A percentile compares a stretch with the other conserved stretches of the same genome.
Evolutionary conservation across 1,140 invertebrate genomes (phyloP).

Genomic region (Bombus picipes): DNA sequence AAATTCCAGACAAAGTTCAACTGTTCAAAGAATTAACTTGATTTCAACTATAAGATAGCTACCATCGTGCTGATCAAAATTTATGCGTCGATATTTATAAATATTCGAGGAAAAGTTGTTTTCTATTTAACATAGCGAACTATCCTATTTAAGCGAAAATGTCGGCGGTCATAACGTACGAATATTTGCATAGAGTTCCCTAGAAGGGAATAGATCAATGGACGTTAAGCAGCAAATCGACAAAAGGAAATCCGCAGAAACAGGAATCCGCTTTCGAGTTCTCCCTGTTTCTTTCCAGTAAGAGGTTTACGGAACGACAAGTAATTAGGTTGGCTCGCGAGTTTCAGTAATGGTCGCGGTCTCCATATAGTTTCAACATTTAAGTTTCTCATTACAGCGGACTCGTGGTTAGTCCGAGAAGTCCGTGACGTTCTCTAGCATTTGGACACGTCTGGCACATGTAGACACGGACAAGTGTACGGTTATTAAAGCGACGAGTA

Average conservation of each 20-base stretch:
- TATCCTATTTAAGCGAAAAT: too few species aligned
- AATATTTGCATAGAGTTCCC: not conserved
- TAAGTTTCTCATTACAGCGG: conserved; percentile 65
- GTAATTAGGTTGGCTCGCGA: conserved; percentile 58
- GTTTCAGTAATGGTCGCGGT: conserved; percentile 55
- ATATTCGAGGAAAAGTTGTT: too few species aligned
- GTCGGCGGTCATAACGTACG: not conserved
- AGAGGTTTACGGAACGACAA: conserved; percentile 49
- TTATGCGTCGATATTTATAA: not conserved
- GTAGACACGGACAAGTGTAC: not conserved
- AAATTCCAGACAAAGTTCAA: too few species aligned
- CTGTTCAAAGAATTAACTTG: not conserved
- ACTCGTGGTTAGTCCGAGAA: conserved; percentile 51
- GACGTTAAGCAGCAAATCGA: not conserved
- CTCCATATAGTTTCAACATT: conserved; percentile 71
- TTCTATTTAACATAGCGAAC: too few species aligned
- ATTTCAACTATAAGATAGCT: not conserved
- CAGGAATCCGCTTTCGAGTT: conserved; percentile 25
- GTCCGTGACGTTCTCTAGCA: conserved; percentile 65
- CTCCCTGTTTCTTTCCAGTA: not conserved
- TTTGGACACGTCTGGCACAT: conserved; percentile 56
- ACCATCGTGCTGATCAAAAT: not conserved
- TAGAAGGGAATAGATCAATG: not conserved
- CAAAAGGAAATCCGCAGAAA: not conserved
- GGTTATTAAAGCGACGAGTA: conserved; percentile 21